Conservation (phyloP, 1,140 invertebrate genomes). For the Drosophila kohkoa region DNA sequence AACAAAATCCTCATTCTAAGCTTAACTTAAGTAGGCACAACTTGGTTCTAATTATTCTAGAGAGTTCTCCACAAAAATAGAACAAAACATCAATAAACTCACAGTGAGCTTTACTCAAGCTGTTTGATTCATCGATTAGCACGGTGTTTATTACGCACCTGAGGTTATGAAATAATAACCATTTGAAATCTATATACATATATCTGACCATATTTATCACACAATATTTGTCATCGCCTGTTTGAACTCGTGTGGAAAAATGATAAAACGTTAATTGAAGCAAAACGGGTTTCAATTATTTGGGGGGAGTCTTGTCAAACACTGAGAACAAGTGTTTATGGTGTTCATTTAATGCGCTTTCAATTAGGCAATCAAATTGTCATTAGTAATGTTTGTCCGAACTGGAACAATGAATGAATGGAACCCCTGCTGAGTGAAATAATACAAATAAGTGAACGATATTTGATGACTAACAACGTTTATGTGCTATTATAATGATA, state of each 20-base stretch:
- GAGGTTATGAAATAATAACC: conserved; percentile 19
- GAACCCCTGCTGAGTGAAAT: conserved; percentile 8
- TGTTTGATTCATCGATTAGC: conserved; percentile 24
- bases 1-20: background rate
- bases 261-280: conserved; percentile 48
- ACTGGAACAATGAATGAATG: conserved; percentile 28
- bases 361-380: conserved; percentile 67
- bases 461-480: conserved; percentile 22
- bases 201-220: conserved; percentile 7
- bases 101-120: conserved; percentile 1
- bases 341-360: conserved; percentile 46
- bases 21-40: background rate
- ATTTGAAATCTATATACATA: conserved; percentile 5
- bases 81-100: conserved; percentile 2
- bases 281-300: conserved; percentile 50
- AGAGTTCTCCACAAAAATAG: conserved; percentile 10
- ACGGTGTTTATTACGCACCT: conserved; percentile 14
- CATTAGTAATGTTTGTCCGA: conserved; percentile 49
- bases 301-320: conserved; percentile 10
- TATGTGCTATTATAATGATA: conserved; percentile 9
- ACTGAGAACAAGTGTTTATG: conserved; percentile 34
- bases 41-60: background rate
- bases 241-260: conserved; percentile 25
- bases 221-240: conserved; percentile 41
- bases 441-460: conserved; percentile 24